Evolutionary conservation across 2,113 vertebrate species (phyloP).

Genomic region (Zapornia atra): DNA sequence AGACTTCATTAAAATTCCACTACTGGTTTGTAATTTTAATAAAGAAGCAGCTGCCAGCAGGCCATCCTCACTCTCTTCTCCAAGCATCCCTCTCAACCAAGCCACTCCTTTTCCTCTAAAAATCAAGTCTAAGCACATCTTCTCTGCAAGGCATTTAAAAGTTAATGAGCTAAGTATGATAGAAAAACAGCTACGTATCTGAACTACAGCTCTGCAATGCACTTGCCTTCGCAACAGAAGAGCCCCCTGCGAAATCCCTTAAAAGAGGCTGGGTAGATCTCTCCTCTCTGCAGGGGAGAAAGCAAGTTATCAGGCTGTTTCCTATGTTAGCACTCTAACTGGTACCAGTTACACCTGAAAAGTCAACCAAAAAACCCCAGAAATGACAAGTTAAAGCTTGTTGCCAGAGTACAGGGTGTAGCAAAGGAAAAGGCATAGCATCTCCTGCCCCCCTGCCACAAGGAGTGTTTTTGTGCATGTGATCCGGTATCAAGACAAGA

Average conservation of each 20-base stretch:
- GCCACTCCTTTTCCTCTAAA: background rate
- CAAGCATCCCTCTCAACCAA: background rate
- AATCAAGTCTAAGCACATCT: background rate
- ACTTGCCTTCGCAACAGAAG: background rate
- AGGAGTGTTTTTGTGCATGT: background rate
- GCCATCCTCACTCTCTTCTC: background rate
- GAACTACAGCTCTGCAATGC: background rate
- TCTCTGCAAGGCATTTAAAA: constrained; percentile 11
- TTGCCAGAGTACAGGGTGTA: background rate
- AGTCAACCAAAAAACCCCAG: background rate
- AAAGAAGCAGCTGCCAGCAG: background rate
- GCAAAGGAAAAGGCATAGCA: background rate
- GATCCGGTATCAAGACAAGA: background rate
- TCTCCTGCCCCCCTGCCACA: background rate
- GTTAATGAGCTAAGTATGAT: background rate
- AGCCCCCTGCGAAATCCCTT: background rate
- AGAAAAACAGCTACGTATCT: background rate
- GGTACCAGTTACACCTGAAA: background rate
- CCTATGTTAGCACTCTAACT: background rate
- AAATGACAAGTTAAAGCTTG: background rate
- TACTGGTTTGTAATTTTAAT: background rate
- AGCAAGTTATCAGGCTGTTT: background rate
- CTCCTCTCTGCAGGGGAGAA: background rate
- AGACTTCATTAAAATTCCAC: background rate
- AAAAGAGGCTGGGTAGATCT: background rate